Evolutionary conservation across 2,113 vertebrate species (phyloP).

Genomic region (Perognathus longimembris): DNA sequence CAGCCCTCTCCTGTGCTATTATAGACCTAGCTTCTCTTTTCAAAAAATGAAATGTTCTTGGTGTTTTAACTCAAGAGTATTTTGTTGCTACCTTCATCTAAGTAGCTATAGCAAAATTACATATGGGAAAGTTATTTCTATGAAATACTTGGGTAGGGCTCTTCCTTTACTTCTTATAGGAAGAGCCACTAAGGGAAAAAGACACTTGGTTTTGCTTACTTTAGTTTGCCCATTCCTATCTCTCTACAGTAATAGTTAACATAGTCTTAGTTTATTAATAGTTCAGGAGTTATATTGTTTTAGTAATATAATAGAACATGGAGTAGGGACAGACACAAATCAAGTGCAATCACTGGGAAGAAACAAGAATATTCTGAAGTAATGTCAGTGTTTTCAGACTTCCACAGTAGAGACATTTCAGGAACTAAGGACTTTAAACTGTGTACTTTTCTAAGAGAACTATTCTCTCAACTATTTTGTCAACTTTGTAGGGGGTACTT

Average conservation of each 20-base stretch:
- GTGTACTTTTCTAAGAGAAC: neutral
- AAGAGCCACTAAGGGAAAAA: neutral
- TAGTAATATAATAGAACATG: neutral
- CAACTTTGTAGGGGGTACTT: neutral
- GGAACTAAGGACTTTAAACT: neutral
- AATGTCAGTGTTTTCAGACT: slow-evolving; percentile 4
- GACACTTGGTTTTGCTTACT: neutral
- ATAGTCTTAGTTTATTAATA: neutral
- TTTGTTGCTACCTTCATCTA: neutral
- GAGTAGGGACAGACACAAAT: neutral
- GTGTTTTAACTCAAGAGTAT: neutral
- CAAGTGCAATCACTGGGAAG: neutral
- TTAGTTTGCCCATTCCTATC: neutral
- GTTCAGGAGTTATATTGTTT: slow-evolving; percentile 2
- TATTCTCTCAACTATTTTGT: neutral
- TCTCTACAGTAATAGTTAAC: neutral
- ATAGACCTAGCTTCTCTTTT: neutral
- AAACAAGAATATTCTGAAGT: neutral
- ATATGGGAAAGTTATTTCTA: neutral
- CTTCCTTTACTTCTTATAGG: neutral
- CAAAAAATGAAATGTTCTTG: neutral
- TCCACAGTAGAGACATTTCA: neutral
- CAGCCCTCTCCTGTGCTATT: neutral
- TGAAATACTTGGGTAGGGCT: neutral
- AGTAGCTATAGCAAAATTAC: slow-evolving; percentile 8